Conservation (phyloP, 2,113 vertebrate species). For the Dicrurus megarhynchus region DNA sequence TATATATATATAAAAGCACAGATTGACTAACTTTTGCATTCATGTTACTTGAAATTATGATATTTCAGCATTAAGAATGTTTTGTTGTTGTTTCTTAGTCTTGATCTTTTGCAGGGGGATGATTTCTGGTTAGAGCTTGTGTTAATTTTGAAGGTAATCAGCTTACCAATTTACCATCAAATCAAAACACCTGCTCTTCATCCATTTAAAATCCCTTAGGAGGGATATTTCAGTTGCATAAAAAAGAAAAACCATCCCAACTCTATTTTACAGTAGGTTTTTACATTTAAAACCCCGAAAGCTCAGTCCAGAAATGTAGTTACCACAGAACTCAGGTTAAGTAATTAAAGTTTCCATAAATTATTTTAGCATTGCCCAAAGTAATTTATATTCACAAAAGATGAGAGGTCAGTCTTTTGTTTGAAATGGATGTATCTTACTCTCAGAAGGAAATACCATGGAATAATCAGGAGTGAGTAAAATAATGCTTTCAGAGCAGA, state of each 20-base stretch:
- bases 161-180: not conserved
- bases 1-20: not conserved
- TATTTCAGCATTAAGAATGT: not conserved
- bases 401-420: not conserved
- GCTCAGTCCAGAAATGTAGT: not conserved
- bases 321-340: not conserved
- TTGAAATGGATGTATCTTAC: not conserved
- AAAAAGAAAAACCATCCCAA: not conserved
- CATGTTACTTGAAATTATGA: not conserved
- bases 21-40: not conserved
- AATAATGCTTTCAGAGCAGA: not conserved
- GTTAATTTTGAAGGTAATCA: not conserved
- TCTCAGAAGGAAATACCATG: not conserved
- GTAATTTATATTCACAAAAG: not conserved
- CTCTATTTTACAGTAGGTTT: not conserved
- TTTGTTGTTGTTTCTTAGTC: not conserved
- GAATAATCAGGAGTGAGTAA: not conserved
- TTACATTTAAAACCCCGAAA: not conserved
- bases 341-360: not conserved
- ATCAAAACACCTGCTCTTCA: not conserved
- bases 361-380: not conserved
- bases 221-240: not conserved
- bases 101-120: not conserved
- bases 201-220: not conserved
- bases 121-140: not conserved